Evolutionary conservation across 1,140 invertebrate species (phyloP).

Genomic region (Cyclargus thomasi): DNA sequence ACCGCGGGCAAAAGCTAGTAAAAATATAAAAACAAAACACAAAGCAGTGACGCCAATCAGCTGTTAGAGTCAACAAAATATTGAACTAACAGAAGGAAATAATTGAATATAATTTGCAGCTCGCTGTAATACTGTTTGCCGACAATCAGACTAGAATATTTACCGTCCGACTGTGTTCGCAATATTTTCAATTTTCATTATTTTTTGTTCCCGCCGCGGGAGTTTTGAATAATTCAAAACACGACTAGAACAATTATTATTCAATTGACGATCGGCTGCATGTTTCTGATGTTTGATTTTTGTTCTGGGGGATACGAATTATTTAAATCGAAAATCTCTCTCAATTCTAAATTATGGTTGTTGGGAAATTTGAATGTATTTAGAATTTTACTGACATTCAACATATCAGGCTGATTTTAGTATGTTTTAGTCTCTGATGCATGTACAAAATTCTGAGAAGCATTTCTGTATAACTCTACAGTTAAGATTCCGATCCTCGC

Average conservation of each 20-base stretch:
- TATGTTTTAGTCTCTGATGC: too few species aligned
- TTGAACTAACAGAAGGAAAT: not conserved
- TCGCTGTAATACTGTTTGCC: not conserved
- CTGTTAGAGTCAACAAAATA: not conserved
- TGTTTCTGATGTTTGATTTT: too few species aligned
- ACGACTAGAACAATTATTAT: not conserved
- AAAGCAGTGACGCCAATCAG: not conserved
- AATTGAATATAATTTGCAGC: not conserved
- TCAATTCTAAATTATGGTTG: too few species aligned
- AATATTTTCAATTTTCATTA: not conserved
- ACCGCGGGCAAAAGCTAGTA: too few species aligned
- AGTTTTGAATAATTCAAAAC: not conserved
- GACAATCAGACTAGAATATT: slow-evolving; percentile 1
- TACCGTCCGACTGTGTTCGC: not conserved
- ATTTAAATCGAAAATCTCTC: too few species aligned
- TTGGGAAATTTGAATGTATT: too few species aligned
- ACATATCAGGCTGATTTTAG: too few species aligned
- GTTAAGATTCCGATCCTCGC: too few species aligned
- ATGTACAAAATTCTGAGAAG: too few species aligned
- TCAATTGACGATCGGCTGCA: not conserved
- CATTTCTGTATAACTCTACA: too few species aligned
- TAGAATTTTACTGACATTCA: too few species aligned
- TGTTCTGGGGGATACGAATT: too few species aligned
- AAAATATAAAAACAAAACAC: not conserved
- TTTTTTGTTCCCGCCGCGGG: not conserved